Evolutionary conservation across 2,113 vertebrate species (phyloP), one percentile per base, ranked within the genome.

Genomic region (Myxocyprinus asiaticus): DNA sequence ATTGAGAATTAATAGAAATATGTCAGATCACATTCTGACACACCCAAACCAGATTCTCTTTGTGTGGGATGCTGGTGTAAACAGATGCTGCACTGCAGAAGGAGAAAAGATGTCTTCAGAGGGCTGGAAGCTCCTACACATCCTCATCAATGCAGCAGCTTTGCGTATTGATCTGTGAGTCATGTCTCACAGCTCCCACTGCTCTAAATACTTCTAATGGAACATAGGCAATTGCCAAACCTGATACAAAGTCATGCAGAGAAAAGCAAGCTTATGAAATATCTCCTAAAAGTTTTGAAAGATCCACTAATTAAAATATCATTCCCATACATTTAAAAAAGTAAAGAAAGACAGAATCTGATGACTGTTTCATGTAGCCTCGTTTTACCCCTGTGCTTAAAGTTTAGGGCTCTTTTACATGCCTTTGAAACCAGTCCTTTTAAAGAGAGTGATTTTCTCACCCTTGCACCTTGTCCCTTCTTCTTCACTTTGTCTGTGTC

Each of bases 161-260:
- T 22, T 56, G 73, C 43, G 56, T 80, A 85, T 69, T 80, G 81
- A 85, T 85, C 78, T 64, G 77, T 77, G 83, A 85, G 78, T 71
- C 67, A 68, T 11, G 64, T 76, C 67, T 82, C 71, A 63, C 7
- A 17, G 15, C 77, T 85, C 69, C 58, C 77, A 15, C 48, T 61
- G 61, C 83, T 80, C 45, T 59, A 67, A 83, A 77, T 71, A 51
- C 77, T 79, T 79, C 59, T 68, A 48, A 58, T 22, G 45, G 59
- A 63, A 61, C 73, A 11, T 45, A 59, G 70, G 22, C 22, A 80
- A 80, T 61, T 72, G 67, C 77, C 76, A 76, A 59, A 44, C 43
- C 51, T 72, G 51, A 11, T 67, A 72, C 64, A 82, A 67, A 82
- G 51, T 58, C n/a, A 67, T 11, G 44, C 55, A 47, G 17, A 69